Base-by-base conservation (phyloP, 2,113 vertebrate genomes). In the Phyllostomus discolor region DNA sequence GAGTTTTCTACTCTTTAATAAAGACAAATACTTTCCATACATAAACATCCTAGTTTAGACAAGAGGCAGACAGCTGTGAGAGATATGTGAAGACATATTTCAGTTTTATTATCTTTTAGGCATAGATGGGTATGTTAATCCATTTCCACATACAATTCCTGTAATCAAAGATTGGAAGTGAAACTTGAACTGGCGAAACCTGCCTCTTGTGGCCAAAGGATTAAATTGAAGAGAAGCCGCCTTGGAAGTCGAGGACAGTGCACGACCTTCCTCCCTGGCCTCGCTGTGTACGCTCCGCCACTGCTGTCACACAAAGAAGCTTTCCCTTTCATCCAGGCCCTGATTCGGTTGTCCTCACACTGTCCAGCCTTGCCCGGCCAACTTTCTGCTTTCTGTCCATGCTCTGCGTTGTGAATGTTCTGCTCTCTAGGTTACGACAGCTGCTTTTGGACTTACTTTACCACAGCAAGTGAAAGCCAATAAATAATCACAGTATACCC, bases 101-200 rank as follows among this genome's bases (percentile, higher is more conserved):
- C 97, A 93, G 95, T 98, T 99, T 99, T 99, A 99, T 99, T 98
- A 97, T 98, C 97, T 97, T 98, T 98, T 98, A 98, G 98, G 98
- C 98, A 98, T 98, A 98, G 98, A 98, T 96, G 96, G 98, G 97
- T 98, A 98, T 98, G 98, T 98, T 98, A 97, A 98, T 98, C 98
- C 96, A 98, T 98, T 98, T 98, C 97, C 97, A 78, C 95, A 97
- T 97, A 97, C 87, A 97, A 95, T 98, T 98, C 91, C 96, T 97
- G 96, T 96, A 96, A 98, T 96, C 95, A 96, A 87, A 96, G 98
- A 98, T 96, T 98, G 70, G 80, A 48, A 97, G 85, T 97, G 97
- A 98, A 97, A 41, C 85, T 0, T 85, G 98, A 98, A 97, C 97
- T 94, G 96, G 75, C 93, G 96, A 98, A 97, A 72, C 91, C 52